Evolutionary conservation across 2,797 vertebrate genomes (phyloP).

Genomic region (Mergus octosetaceus): DNA sequence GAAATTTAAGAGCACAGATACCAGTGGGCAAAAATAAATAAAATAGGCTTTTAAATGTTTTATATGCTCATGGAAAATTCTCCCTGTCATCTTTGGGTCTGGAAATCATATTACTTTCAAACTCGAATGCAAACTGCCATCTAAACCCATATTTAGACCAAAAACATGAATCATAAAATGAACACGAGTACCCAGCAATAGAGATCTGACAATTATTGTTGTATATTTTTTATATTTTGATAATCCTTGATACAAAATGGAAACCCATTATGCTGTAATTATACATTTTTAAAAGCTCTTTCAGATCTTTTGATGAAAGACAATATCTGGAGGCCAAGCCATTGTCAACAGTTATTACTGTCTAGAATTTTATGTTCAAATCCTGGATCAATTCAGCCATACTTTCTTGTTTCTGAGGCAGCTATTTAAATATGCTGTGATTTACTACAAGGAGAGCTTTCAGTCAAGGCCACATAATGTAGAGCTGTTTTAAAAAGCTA

Average conservation of each 20-base stretch:
- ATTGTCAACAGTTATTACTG: not conserved
- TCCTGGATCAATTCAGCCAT: not conserved
- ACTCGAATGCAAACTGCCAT: not conserved
- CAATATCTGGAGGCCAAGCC: not conserved
- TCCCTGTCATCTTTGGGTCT: not conserved
- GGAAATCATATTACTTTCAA: not conserved
- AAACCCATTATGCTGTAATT: not conserved
- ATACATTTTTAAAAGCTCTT: conserved; percentile 26
- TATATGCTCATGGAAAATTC: not conserved
- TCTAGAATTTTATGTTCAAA: not conserved
- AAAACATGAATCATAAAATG: not conserved
- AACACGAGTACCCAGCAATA: not conserved
- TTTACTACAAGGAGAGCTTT: conserved; percentile 3
- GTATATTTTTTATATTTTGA: not conserved
- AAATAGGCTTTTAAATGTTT: not conserved
- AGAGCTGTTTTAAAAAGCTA: not conserved
- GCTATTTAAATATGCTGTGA: not conserved
- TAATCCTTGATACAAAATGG: not conserved
- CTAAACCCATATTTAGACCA: conserved; percentile 6
- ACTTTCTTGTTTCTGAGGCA: not conserved
- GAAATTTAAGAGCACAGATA: not conserved
- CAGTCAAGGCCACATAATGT: not conserved
- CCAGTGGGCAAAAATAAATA: not conserved
- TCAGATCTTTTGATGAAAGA: conserved; percentile 4
- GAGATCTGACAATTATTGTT: conserved; percentile 3